Base-by-base conservation (phyloP, 2,113 vertebrate species). In the Amazona guildingii region DNA sequence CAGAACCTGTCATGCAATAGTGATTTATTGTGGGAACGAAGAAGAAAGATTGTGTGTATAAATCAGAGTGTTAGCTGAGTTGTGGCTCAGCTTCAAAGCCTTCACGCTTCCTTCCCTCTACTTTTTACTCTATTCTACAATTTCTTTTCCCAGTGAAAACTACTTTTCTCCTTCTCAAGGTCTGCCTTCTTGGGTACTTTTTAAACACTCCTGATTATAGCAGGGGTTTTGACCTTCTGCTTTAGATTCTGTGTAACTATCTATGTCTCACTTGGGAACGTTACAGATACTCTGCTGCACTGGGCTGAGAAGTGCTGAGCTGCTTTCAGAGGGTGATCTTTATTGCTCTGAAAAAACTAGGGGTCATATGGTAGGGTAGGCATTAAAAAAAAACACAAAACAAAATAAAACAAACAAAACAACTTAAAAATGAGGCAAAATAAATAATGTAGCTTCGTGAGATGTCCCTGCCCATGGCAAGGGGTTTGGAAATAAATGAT, bases 11-110 rank as follows among this genome's bases (percentile, higher is more conserved):
- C 5, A 1, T 54, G 57, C 44, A 79, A 52, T 59, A 75, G 52
- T 73, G 69, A 94, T 96, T 94, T 76, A 95, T 82, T 82, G 83
- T 92, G 92, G 96, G 92, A 96, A 96, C 76, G 67, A 93, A 48
- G 78, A 64, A 93, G 51, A 92, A 91, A 92, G 70, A 85, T 70
- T 7, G 7, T 86, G 81, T 94, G 49, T 89, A 76, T 95, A 97
- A 94, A 89, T 92, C 73, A 96, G 84, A 70, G 49, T 25, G 62
- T 82, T 91, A 76, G 73, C 57, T 69, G 74, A 93, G 69, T 35
- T 82, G 86, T 82, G 66, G 31, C 52, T 91, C 80, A 70, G 1
- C 91, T 95, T 96, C 96, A 97, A 96, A 97, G 92, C 41, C 28
- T 92, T 89, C 75, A 85, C 62, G 70, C 54, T 95, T 94, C 80